Base-by-base conservation (phyloP, 2,113 vertebrate genomes). In the Amazona guildingii region DNA sequence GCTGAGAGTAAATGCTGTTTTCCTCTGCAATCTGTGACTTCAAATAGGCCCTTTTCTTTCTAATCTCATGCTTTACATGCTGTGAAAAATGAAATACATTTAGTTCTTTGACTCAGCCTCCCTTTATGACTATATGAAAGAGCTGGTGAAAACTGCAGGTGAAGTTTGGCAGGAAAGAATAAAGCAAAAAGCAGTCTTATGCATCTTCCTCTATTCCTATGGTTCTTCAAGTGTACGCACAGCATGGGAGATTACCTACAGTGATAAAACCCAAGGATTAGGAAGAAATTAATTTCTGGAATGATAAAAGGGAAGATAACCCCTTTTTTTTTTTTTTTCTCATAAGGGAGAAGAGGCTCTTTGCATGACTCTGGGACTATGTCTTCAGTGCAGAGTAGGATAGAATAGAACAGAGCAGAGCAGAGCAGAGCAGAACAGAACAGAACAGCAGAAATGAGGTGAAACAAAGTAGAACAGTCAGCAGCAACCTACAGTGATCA, bases 81-180 rank as follows among this genome's bases (percentile, higher is more conserved):
- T 96, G 96, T 66, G 95, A 96, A 91, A 77, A 96, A 92, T 88
- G 76, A 94, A 95, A 95, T 88, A 37, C 44, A 82, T 93, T 96
- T 95, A 88, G 82, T 83, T 90, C 69, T 92, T 92, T 97, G 95
- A 95, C 86, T 96, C 90, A 94, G 28, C 16, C 90, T 83, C 35
- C 61, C 52, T 94, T 95, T 96, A 88, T 86, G 69, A 72, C 62
- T 86, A 35, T 0, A 1, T 86, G 92, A 93, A 96, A 94, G 92
- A 72, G 44, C 35, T 90, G 64, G 73, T 91, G 83, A 88, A 96
- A 92, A 91, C 66, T 78, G 64, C 73, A 94, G 95, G 88, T 84
- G 52, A 94, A 92, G 73, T 92, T 93, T 72, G 37, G 20, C 57
- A 79, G 54, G 44, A 92, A 94, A 93, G 76, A 97, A 95, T 91